Percentiles rank a stretch among this genome's conserved stretches.
phyloP scores from a whole-genome alignment of 30 jellyfish, hydroid and myxozoan species.

The Pseudorhiza aurosa region DNA sequence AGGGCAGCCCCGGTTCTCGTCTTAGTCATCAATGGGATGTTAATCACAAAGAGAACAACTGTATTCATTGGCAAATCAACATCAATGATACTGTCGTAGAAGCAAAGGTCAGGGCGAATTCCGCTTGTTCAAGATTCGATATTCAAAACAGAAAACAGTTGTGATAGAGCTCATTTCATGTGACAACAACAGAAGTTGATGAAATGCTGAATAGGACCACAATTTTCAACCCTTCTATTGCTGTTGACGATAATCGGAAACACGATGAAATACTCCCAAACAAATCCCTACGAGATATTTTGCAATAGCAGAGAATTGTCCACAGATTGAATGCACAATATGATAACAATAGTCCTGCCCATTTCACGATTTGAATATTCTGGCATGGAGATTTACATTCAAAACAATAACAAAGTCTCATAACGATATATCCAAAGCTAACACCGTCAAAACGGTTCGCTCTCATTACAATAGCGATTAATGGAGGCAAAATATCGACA shows the following conservation, averaged over 20 bases:
- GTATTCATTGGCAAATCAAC: no score
- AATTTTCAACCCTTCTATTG: slow-evolving; percentile 18
- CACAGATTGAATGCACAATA: slow-evolving; percentile 20
- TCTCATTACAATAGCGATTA: no score
- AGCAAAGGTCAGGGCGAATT: no score
- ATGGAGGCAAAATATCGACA: no score
- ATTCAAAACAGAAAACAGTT: no score
- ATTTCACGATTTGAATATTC: neutral
- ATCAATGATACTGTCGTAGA: no score
- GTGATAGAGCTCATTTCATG: slow-evolving; percentile 1
- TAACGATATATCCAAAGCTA: no score
- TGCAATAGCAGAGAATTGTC: slow-evolving; percentile 56
- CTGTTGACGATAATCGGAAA: slow-evolving; percentile 21
- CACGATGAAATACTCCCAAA: slow-evolving; percentile 14
- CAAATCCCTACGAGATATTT: slow-evolving; percentile 39
- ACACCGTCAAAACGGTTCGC: no score
- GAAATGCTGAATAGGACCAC: slow-evolving; percentile 51
- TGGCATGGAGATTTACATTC: slow-evolving; percentile 8
- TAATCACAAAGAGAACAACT: no score
- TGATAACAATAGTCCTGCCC: slow-evolving; percentile 14
- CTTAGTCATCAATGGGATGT: no score
- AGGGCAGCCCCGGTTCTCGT: no score
- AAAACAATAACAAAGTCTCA: slow-evolving; percentile 15
- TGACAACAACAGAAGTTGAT: slow-evolving; percentile 2
- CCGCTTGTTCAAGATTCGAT: no score